These are phyloP conservation scores for Pseudotriccus pelzelni DNA, from an alignment of 2,797 vertebrate species.

Conservation along the genomic window DNA sequence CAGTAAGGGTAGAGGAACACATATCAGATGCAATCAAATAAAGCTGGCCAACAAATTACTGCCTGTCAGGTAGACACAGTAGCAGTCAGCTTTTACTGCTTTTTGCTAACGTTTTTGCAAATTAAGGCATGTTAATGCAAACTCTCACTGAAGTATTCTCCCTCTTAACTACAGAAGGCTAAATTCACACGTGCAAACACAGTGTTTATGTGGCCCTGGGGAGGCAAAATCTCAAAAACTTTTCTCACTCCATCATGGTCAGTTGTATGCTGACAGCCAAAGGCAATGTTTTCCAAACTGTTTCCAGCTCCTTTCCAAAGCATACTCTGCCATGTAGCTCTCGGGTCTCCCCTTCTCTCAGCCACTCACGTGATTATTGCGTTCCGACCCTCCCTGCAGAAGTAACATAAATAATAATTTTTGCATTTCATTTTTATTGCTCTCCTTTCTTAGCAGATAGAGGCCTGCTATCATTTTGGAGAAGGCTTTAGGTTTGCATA, in stretches of 20 bases:
- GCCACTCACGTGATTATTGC: fast-evolving
- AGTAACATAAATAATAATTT: not conserved
- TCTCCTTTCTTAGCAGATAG: not conserved
- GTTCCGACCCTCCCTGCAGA: not conserved
- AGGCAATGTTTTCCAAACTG: not conserved
- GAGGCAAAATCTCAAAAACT: not conserved
- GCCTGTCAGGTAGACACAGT: not conserved
- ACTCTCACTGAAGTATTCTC: not conserved
- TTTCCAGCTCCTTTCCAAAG: not conserved
- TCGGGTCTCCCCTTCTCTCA: not conserved
- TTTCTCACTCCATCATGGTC: not conserved
- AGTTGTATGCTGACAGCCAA: not conserved
- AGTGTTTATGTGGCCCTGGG: fast-evolving
- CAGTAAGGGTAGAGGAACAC: not conserved
- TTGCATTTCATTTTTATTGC: not conserved
- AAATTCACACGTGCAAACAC: fast-evolving
- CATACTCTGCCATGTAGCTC: not conserved
- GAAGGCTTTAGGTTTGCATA: not conserved
- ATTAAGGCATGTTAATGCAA: not conserved
- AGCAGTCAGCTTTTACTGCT: not conserved
- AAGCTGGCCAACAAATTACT: not conserved
- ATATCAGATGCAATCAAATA: not conserved
- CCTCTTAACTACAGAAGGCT: not conserved
- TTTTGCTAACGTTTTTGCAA: not conserved
- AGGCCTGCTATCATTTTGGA: not conserved